Evolutionary conservation across 2,797 vertebrate species (phyloP).

Genomic region (Allobates femoralis): DNA sequence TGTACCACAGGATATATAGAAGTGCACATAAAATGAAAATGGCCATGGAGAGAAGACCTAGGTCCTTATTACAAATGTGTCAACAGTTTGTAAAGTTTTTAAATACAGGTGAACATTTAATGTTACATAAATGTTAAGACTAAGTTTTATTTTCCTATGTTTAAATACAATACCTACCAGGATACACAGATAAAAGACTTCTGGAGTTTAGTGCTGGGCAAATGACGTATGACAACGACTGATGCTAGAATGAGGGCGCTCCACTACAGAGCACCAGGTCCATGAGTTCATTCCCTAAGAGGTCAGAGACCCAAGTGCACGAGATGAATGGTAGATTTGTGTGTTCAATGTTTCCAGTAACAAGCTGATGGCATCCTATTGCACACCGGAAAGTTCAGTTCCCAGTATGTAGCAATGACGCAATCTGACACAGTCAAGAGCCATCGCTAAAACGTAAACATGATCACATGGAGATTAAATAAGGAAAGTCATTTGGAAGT

Average conservation of each 20-base stretch:
- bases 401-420: constrained; percentile 30
- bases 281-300: constrained; percentile 67
- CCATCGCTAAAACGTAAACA: constrained; percentile 56
- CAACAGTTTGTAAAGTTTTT: constrained; percentile 68
- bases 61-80: constrained; percentile 54
- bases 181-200: constrained; percentile 73
- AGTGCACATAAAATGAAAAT: constrained; percentile 44
- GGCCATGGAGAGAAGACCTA: constrained; percentile 14
- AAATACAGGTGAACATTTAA: constrained; percentile 50
- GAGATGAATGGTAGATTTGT: constrained; percentile 27
- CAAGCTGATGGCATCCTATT: constrained; percentile 43
- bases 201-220: constrained; percentile 68
- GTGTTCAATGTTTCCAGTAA: constrained; percentile 38
- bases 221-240: constrained; percentile 70
- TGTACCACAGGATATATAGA: constrained; percentile 58
- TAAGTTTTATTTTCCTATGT: constrained; percentile 56
- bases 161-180: constrained; percentile 74
- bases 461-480: constrained; percentile 69
- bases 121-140: constrained; percentile 52
- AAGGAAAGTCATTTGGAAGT: constrained; percentile 69
- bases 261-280: constrained; percentile 70
- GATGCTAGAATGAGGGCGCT: constrained; percentile 72
- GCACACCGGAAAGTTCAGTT: constrained; percentile 14
- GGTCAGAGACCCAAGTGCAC: constrained; percentile 56
- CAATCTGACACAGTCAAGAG: constrained; percentile 38